Evolutionary conservation across 2,113 vertebrate genomes (phyloP), one percentile per base, ranked within the genome.

Genomic region (Varanus komodoensis): DNA sequence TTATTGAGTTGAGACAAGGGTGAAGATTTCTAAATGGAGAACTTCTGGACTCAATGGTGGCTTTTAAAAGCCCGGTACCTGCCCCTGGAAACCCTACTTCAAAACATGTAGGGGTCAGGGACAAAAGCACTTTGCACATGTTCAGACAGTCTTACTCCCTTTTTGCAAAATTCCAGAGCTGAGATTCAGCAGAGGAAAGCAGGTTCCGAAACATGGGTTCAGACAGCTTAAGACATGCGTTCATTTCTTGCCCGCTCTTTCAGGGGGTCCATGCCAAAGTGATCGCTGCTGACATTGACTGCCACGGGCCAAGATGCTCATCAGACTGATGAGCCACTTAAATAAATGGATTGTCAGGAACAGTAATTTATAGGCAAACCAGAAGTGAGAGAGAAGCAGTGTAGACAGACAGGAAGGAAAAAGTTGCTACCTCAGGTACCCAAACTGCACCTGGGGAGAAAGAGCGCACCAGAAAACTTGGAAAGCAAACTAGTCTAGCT

Each of bases 271-370:
- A 84, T 0, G 1, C 0, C 6, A 87, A 75, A 25, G 11, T 3
- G 89, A 93, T 81, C 87, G 29, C 88, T 64, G 88, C 74, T 68
- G 93, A 90, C 82, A 90, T 91, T 87, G 71, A 90, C 67, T 29
- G 89, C 87, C 87, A 48, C 8, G 57, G 92, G 67, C 48, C 61
- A 79, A 92, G 83, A 78, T 87, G 89, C 68, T 92, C 91, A 86
- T 91, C 84, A 92, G 90, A 92, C 92, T 94, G 93, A 95, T 92
- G 90, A 94, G 94, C 91, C 87, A 82, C 84, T 94, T 95, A 94
- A 96, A 95, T 92, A 94, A 95, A 94, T 92, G 89, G 85, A 71
- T 3, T 84, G 91, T 86, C 71, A 38, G 89, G 71, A 81, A 94
- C 82, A 61, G 34, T 48, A 93, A 75, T 84, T 38, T 1, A 0